Base-by-base conservation (phyloP, 2,797 vertebrate genomes). In the Girardinus metallicus region DNA sequence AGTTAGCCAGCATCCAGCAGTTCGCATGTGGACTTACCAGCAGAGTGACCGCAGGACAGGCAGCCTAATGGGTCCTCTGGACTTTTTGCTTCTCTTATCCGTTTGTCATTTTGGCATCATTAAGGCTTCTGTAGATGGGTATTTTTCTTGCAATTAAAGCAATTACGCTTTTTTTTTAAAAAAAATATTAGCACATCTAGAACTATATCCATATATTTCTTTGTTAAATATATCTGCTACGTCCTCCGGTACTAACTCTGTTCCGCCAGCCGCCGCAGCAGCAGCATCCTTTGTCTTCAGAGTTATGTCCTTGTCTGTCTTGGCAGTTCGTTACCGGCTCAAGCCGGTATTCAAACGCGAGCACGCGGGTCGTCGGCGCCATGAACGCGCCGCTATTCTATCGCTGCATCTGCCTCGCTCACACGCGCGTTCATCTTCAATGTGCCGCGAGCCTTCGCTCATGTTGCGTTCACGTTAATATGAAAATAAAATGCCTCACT, bases 311-410 rank as follows among this genome's bases (percentile, higher is more conserved):
- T 80, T 80, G 86, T 16, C 82, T 81, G 88, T 71, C 78, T 41
- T 79, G 51, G 73, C 86, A 86, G 90, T 87, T 89, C 89, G 84
- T 82, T 89, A 94, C 95, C 93, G 94, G 95, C 91, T 96, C 74
- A 6, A 96, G 94, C 95, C 93, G 93, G 95, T 94, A 64, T 92
- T 88, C 71, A 71, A 21, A 78, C 89, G 86, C 72, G 91, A 10
- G 74, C 83, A 78, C 91, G 91, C 89, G 73, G 51, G 29, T 53
- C 1, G 6, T 7, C 10, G 8, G 8, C 43, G 0, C 73, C 88
- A 36, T 34, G 92, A 84, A 88, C 82, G 92, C 90, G 92, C 92
- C 62, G 7, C 29, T 39, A 1, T 18, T 7, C 31, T 39, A 2
- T 23, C 4, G 29, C 31, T 12, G 3, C 31, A 15, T 76, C 41